Conservation (phyloP, 2,797 vertebrate species). For the Hoplostethus mediterraneus region DNA sequence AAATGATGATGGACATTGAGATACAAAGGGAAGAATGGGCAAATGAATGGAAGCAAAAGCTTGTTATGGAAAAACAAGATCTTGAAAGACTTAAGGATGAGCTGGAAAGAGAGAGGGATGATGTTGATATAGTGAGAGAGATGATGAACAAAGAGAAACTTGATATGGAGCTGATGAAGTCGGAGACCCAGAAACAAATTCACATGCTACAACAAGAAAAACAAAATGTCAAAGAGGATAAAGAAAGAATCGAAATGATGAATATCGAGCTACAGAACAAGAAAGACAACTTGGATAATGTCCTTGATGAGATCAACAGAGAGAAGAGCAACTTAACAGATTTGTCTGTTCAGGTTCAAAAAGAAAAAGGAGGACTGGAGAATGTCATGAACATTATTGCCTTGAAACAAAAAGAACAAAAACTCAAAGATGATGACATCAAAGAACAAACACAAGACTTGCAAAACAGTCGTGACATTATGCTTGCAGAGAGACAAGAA, state of each 20-base stretch:
- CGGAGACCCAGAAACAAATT: neutral
- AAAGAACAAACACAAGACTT: conserved; percentile 49
- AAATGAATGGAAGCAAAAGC: neutral
- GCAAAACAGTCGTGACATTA: neutral
- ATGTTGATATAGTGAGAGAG: conserved; percentile 25
- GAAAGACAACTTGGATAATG: conserved; percentile 4
- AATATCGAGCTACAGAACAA: conserved; percentile 8
- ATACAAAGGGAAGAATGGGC: neutral
- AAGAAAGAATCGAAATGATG: neutral
- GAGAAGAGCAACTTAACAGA: conserved; percentile 38
- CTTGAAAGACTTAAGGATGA: neutral
- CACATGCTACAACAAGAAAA: conserved; percentile 6
- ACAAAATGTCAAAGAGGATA: neutral
- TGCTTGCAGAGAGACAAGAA: neutral
- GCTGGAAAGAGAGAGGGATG: neutral
- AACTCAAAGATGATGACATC: conserved; percentile 30
- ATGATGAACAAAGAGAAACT: neutral
- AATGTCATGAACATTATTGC: neutral
- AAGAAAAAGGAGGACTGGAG: neutral
- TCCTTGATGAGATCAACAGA: conserved; percentile 21
- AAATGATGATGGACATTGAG: too few species aligned
- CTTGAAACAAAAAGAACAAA: neutral
- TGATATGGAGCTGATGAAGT: conserved; percentile 2
- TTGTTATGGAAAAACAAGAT: neutral
- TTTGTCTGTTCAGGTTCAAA: neutral